Conservation (phyloP, 2,113 vertebrate species). For the Megalops atlanticus region DNA sequence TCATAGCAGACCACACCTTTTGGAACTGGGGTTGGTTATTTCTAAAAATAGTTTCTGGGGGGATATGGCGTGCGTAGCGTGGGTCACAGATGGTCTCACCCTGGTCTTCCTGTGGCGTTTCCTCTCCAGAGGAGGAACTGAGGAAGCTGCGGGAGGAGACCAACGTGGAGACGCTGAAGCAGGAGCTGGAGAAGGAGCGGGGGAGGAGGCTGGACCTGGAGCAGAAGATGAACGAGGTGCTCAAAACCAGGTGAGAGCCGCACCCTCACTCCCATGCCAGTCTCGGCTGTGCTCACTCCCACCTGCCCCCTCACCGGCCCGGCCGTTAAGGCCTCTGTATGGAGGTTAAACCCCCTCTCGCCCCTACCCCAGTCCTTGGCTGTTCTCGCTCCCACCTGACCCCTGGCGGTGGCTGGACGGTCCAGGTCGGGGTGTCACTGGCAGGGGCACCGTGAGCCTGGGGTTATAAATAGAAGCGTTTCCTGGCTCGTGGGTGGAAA, state of each 20-base stretch:
- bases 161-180: slow-evolving; percentile 79
- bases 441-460: background rate
- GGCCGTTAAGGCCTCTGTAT: no score
- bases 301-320: no score
- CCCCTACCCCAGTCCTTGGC: slow-evolving; percentile 8
- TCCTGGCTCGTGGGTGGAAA: no score
- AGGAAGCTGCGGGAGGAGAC: slow-evolving; percentile 89
- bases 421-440: background rate
- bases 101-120: background rate
- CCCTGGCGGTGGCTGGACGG: no score
- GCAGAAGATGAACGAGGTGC: slow-evolving; percentile 82
- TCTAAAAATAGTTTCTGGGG: no score
- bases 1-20: no score
- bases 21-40: no score
- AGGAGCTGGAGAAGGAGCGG: slow-evolving; percentile 90
- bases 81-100: background rate
- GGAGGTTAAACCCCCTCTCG: no score
- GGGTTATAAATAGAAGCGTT: background rate
- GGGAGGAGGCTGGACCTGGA: slow-evolving; percentile 84
- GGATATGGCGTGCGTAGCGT: background rate
- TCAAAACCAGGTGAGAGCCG: slow-evolving; percentile 77
- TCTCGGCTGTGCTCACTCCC: background rate
- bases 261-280: no score
- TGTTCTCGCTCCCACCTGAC: background rate
- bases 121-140: slow-evolving; percentile 90